Percentiles rank a stretch among this genome's conserved stretches.
phyloP scores from a whole-genome alignment of 1,140 invertebrate genomes.

The Liolophura sinensis region DNA sequence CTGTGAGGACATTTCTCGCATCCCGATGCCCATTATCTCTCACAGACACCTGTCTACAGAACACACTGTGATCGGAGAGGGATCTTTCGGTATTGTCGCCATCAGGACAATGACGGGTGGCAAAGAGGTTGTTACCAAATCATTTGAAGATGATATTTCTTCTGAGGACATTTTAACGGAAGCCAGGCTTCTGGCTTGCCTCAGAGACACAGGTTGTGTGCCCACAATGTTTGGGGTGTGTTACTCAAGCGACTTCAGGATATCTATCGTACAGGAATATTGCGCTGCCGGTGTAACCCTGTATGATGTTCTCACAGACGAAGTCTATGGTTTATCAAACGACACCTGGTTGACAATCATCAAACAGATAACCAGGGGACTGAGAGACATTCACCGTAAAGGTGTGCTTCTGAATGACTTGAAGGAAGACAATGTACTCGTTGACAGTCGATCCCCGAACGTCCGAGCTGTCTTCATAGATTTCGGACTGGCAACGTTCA shows the following conservation, averaged over 20 bases:
- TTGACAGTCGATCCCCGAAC: not conserved
- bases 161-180: not conserved
- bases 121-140: not conserved
- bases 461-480: not conserved
- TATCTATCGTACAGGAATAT: not conserved
- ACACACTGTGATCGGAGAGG: no score
- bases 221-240: not conserved
- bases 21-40: no score
- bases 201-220: not conserved
- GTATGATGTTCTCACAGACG: not conserved
- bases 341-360: not conserved
- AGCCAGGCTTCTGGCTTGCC: not conserved
- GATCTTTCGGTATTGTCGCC: no score
- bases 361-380: not conserved
- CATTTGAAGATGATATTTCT: not conserved
- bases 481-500: not conserved
- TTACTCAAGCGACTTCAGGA: not conserved
- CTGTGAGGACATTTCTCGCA: no score
- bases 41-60: no score
- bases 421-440: slow-evolving; percentile 3
- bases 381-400: not conserved
- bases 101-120: no score
- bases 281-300: not conserved
- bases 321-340: not conserved
- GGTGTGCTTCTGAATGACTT: not conserved